Base-by-base conservation (phyloP, 2,113 vertebrate genomes). In the Osmerus mordax region DNA sequence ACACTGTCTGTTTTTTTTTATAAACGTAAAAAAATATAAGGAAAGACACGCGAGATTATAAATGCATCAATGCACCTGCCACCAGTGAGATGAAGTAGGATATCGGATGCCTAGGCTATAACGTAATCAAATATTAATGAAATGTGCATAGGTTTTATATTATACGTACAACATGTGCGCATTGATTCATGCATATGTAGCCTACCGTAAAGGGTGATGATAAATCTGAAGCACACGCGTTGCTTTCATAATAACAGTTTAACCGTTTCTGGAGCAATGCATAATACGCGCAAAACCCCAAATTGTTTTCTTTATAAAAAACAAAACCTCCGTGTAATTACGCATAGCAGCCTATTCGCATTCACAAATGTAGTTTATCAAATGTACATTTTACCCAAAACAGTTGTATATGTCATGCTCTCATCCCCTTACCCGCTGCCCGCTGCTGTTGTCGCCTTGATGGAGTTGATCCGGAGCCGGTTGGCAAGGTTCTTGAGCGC, bases 401-500 rank as follows among this genome's bases (percentile, higher is more conserved):
- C 32, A 21, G 18, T 14, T 23, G n/a, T 56, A 8, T 32, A 11
- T 69, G 2, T 15, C 21, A 61, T 21, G 77, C 53, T 67, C 8
- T 47, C 41, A 47, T 47, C 51, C 7, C 82, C 96, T 92, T 86
- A 97, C 96, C 96, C 96, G 0, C 93, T 95, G 81, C 95, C 94
- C 0, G 94, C 95, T 23, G 94, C 94, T 2, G 92, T 95, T 8
- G 95, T 98, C 73, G 95, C 94, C 87, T 92, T 95, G 89, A 98
- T 97, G 75, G 94, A 96, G 91, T 87, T 90, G 91, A 98, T 94
- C 73, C 96, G 90, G 74, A 98, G 94, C 67, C 95, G 92, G 87
- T 93, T 95, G 86, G 96, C 96, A 18, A 94, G 93, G 90, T 97
- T 96, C 89, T 90, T 96, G 83, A 98, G 91, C 25, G 93, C 92